Conservation (phyloP, 1,140 invertebrate species). For the Heliothis virescens region DNA sequence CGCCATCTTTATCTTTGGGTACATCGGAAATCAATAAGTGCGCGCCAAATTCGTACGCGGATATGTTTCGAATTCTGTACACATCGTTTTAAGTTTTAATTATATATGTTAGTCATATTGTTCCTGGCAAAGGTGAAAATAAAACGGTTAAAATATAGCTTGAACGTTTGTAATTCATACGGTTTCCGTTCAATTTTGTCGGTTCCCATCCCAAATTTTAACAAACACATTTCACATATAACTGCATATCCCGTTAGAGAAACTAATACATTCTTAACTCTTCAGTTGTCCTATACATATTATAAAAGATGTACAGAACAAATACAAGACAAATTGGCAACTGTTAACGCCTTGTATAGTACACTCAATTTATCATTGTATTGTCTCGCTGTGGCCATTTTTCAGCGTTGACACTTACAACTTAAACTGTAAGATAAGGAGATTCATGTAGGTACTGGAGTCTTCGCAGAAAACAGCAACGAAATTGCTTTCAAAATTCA, state of each 20-base stretch:
- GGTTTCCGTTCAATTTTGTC: too few species aligned
- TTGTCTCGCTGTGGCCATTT: constrained; percentile 26
- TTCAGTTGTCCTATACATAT: neutral
- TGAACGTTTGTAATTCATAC: too few species aligned
- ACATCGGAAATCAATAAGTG: constrained; percentile 23
- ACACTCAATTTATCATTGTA: constrained; percentile 30
- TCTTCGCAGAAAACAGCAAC: neutral
- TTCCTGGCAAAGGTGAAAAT: too few species aligned
- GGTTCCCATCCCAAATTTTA: too few species aligned
- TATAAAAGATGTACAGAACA: constrained; percentile 17
- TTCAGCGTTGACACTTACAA: constrained; percentile 19
- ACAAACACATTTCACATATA: neutral
- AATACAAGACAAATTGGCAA: constrained; percentile 37
- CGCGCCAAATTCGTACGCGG: constrained; percentile 16
- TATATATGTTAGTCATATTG: neutral
- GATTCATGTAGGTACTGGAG: neutral
- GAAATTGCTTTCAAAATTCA: neutral
- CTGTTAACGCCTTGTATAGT: constrained; percentile 9
- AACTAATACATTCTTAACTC: neutral
- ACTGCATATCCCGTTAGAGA: constrained; percentile 13
- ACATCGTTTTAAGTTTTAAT: neutral
- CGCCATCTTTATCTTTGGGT: constrained; percentile 10
- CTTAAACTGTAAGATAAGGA: constrained; percentile 23
- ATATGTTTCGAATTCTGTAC: constrained; percentile 1
- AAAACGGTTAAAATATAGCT: too few species aligned